Conservation (phyloP, 2,797 vertebrate species). For the Lagodon rhomboides region DNA sequence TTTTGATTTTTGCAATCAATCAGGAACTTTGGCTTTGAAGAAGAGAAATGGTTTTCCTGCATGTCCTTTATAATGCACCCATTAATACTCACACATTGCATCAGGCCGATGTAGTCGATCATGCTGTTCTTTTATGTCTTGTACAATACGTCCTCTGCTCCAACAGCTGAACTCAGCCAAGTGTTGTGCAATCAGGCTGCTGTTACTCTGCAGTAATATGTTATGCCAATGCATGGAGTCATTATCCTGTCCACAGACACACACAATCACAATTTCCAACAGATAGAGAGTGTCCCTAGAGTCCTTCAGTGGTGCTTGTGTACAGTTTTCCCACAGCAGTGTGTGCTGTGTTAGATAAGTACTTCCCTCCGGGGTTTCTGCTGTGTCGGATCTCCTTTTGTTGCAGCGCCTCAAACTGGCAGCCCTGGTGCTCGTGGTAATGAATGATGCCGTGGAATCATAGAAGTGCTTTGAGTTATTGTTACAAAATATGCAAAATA, state of each 20-base stretch:
- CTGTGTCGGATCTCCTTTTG: slow-evolving; percentile 11
- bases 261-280: background rate
- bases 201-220: slow-evolving; percentile 11
- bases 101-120: background rate
- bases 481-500: no score
- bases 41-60: background rate
- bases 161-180: background rate
- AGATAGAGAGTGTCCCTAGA: slow-evolving; percentile 12
- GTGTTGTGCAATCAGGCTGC: background rate
- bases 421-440: slow-evolving; percentile 7
- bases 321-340: slow-evolving; percentile 4
- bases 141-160: background rate
- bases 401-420: slow-evolving; percentile 13
- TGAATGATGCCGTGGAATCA: background rate
- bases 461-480: no score
- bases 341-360: slow-evolving; percentile 40
- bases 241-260: slow-evolving; percentile 19
- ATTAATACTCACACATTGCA: background rate
- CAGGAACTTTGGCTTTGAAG: background rate
- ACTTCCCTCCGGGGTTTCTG: background rate
- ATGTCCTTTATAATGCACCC: background rate
- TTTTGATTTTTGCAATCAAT: background rate
- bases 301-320: slow-evolving; percentile 22
- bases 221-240: background rate
- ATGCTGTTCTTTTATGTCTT: background rate